These are phyloP conservation scores for Ferdinandea cuprea DNA, from an alignment of 2,888 invertebrate genomes.

Conservation along the genomic window DNA sequence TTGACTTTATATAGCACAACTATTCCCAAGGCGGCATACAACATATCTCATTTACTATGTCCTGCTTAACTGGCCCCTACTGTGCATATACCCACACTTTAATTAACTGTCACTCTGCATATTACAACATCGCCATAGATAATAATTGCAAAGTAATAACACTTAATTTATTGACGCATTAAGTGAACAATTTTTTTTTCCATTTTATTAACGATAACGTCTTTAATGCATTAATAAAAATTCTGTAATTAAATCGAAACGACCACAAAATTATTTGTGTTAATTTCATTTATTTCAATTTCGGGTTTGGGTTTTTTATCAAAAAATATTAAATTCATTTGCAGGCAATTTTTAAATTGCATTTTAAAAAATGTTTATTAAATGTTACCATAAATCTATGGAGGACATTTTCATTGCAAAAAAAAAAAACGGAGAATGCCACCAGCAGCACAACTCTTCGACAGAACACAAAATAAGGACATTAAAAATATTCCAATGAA, in stretches of 20 bases:
- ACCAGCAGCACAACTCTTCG: constrained; percentile 14
- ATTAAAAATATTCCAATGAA: constrained; percentile 73
- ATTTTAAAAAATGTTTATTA: constrained; percentile 71
- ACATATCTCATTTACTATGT: too few species aligned
- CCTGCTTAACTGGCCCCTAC: too few species aligned
- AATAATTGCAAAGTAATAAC: constrained; percentile 9
- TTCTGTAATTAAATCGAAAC: constrained; percentile 64
- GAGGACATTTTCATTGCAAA: constrained; percentile 27
- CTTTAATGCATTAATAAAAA: constrained; percentile 28
- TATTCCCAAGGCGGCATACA: too few species aligned
- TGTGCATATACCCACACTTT: too few species aligned
- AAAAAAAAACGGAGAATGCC: constrained; percentile 27
- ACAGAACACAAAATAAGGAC: constrained; percentile 63
- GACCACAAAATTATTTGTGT: constrained; percentile 59
- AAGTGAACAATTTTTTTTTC: constrained; percentile 5
- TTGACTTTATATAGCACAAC: too few species aligned
- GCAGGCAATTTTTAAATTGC: constrained; percentile 53
- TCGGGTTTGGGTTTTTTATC: constrained; percentile 10
- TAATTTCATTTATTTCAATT: constrained; percentile 64
- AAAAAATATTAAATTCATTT: constrained; percentile 48
- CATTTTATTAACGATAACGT: constrained; percentile 13
- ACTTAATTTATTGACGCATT: constrained; percentile 2
- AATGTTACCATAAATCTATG: constrained; percentile 70
- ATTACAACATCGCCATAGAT: too few species aligned
- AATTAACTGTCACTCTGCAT: too few species aligned